Evolutionary conservation across 1,140 invertebrate genomes (phyloP).

Genomic region (Brachionus asplanchnoidis): DNA sequence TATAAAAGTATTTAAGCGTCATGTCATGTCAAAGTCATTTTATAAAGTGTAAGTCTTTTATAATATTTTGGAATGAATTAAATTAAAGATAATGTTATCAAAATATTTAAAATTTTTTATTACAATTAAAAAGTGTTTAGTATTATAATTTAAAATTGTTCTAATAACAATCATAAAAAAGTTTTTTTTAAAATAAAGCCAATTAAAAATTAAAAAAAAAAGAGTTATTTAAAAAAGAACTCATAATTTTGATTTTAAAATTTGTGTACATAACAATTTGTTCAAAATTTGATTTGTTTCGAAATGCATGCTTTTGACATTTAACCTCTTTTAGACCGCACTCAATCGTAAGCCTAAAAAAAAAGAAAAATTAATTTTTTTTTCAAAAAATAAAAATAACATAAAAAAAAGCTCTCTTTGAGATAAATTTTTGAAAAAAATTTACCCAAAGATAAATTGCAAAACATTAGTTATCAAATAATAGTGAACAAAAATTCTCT

Average conservation of each 20-base stretch:
- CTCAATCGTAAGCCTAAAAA: conserved; percentile 19
- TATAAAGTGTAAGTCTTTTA: too few species aligned
- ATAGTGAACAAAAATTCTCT: not conserved
- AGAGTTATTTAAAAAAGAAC: not conserved
- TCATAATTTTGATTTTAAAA: not conserved
- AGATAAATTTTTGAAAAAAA: not conserved
- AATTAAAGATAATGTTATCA: too few species aligned
- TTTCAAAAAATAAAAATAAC: not conserved
- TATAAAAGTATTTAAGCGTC: too few species aligned
- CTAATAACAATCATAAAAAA: not conserved
- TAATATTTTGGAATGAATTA: too few species aligned
- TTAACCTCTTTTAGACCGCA: not conserved
- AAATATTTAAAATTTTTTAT: not conserved
- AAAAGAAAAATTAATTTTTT: not conserved
- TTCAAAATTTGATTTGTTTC: not conserved
- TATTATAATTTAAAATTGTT: not conserved
- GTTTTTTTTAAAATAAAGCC: not conserved
- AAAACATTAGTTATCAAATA: not conserved
- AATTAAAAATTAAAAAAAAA: not conserved
- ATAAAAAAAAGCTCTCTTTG: not conserved
- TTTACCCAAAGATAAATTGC: not conserved
- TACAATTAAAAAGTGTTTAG: not conserved
- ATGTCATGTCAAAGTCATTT: too few species aligned
- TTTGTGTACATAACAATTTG: not conserved
- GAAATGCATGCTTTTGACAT: not conserved